These are phyloP conservation scores for Tapirus indicus DNA, from an alignment of 2,797 vertebrate genomes.

Conservation along the genomic window DNA sequence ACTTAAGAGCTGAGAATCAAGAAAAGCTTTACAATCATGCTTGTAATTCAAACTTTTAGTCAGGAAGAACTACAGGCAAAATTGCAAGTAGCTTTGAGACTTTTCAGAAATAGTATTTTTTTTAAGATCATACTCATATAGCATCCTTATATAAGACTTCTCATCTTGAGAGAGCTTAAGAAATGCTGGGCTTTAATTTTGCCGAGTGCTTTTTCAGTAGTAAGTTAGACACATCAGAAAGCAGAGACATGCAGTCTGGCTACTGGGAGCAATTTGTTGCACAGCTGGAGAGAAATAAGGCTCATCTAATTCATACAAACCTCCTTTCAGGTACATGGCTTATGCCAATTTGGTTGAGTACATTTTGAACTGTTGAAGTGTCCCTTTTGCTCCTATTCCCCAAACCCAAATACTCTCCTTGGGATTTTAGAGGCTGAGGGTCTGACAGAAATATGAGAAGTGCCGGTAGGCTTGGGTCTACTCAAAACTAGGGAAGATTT, in stretches of 20 bases:
- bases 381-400: not conserved
- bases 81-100: slow-evolving; percentile 17
- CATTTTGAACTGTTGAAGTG: not conserved
- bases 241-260: not conserved
- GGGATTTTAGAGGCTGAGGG: not conserved
- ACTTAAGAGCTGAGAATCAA: slow-evolving; percentile 82
- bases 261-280: not conserved
- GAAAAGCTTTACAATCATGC: slow-evolving; percentile 82
- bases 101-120: slow-evolving; percentile 60
- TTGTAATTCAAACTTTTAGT: slow-evolving; percentile 80
- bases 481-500: not conserved
- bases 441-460: slow-evolving; percentile 27
- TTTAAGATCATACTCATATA: slow-evolving; percentile 34
- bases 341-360: slow-evolving; percentile 6
- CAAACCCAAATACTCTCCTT: not conserved
- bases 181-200: slow-evolving; percentile 60
- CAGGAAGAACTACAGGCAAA: slow-evolving; percentile 38
- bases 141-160: slow-evolving; percentile 2
- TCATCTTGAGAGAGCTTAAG: slow-evolving; percentile 21
- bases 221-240: slow-evolving; percentile 45
- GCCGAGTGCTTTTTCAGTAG: slow-evolving; percentile 3
- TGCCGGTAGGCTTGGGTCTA: not conserved
- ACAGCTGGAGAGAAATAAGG: slow-evolving; percentile 15
- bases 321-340: not conserved
- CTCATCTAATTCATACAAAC: not conserved